phyloP scores from a whole-genome alignment of 2,888 invertebrate genomes.

The Dendrolimus houi region DNA sequence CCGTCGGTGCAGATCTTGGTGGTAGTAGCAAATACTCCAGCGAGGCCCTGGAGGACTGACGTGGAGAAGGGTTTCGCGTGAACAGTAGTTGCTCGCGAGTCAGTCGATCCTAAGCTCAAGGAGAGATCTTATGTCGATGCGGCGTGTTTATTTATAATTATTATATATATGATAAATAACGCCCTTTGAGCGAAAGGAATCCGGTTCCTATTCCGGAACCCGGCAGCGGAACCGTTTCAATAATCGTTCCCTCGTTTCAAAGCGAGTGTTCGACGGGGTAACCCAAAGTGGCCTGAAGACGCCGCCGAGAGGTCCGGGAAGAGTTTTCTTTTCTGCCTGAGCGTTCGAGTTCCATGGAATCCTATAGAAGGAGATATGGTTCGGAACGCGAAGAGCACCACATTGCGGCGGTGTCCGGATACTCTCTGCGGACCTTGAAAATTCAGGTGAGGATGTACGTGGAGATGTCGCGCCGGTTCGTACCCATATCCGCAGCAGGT shows the following conservation, averaged over 20 bases:
- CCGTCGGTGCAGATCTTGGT: slow-evolving; percentile 78
- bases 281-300: no score
- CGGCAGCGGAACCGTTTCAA: no score
- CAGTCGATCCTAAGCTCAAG: slow-evolving; percentile 59
- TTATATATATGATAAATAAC: no score
- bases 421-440: slow-evolving; percentile 46
- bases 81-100: slow-evolving; percentile 65
- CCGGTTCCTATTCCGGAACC: no score
- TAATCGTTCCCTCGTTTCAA: no score
- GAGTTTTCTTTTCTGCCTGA: slow-evolving; percentile 62
- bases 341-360: slow-evolving; percentile 64
- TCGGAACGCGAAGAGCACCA: slow-evolving; percentile 51
- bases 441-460: slow-evolving; percentile 43
- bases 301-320: slow-evolving; percentile 66
- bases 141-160: no score
- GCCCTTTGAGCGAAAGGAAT: no score
- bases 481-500: slow-evolving; percentile 86
- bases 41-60: slow-evolving; percentile 77
- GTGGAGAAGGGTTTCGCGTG: slow-evolving; percentile 70
- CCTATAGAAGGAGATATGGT: slow-evolving; percentile 71
- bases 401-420: slow-evolving; percentile 36
- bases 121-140: slow-evolving; percentile 59
- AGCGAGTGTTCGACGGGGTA: no score
- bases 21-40: slow-evolving; percentile 84
- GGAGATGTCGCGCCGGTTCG: slow-evolving; percentile 58